Base-by-base conservation (phyloP, 2,113 vertebrate genomes). In the Ploceus nigricollis region DNA sequence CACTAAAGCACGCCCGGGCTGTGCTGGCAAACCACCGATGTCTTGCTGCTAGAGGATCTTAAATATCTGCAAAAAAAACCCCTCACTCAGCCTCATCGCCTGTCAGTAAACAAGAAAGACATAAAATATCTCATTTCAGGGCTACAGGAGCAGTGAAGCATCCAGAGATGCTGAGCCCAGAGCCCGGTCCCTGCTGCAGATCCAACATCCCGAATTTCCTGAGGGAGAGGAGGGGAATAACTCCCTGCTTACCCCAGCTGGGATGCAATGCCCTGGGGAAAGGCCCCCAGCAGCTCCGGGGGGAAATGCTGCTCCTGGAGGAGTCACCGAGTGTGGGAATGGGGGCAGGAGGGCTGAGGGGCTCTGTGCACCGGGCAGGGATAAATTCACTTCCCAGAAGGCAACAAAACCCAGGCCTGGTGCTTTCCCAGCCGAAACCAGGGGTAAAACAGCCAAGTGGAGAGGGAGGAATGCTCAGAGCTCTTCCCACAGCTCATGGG, bases 401-500 rank as follows among this genome's bases (percentile, higher is more conserved):
- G 45, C 69, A 81, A 48, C 48, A 53, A 64, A 68, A 14, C 48
- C 56, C 80, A 47, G 33, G 2, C 81, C 64, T n/a, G 72, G 77
- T 44, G 69, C 64, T 65, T 79, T 80, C 77, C 84, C 82, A 88
- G 42, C 86, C 5, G 1, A 87, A 81, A 84, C 78, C 60, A 51
- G 66, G 17, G 30, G 44, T 56, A 30, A 63, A 87, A 69, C n/a
- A 57, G 19, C 23, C 3, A 40, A 50, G 54, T 2, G 51, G 44
- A 54, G 77, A 94, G 87, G 47, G 78, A 97, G 63, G 73, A 96
- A 78, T 42, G 87, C 4, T 7, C 61, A 50, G 66, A 96, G 94
- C 85, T 92, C 91, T 96, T 97, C 96, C 97, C 96, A 96, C 76
- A 94, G 95, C 96, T 75, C 22, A 1, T 69, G 92, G 90, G 95